Evolutionary conservation across 2,888 invertebrate species (phyloP).

Genomic region (Drosophila mulleri): DNA sequence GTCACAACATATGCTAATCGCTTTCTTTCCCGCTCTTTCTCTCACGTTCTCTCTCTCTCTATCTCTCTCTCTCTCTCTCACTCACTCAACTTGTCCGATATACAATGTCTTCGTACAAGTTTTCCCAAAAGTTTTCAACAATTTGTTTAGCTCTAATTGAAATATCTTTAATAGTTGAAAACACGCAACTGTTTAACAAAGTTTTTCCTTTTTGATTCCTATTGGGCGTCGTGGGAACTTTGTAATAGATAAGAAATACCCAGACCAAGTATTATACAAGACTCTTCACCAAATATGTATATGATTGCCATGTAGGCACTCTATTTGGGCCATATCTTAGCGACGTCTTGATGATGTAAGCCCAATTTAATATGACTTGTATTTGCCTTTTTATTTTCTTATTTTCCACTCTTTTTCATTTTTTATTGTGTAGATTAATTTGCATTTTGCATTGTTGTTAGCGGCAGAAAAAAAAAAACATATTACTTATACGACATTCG

Average conservation of each 20-base stretch:
- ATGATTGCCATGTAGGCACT: slow-evolving; percentile 19
- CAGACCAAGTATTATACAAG: slow-evolving; percentile 25
- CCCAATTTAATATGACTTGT: slow-evolving; percentile 47
- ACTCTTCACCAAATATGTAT: slow-evolving; percentile 15
- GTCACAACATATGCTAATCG: slow-evolving; percentile 50
- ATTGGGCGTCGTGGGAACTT: slow-evolving; percentile 46
- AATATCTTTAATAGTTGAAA: slow-evolving; percentile 53
- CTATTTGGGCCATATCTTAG: slow-evolving; percentile 27
- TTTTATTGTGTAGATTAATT: slow-evolving; percentile 53
- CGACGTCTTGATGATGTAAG: slow-evolving; percentile 54
- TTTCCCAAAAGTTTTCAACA: slow-evolving; percentile 33
- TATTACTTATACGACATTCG: slow-evolving; percentile 75
- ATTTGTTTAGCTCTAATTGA: slow-evolving; percentile 55
- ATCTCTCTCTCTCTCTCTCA: neutral
- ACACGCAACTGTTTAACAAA: slow-evolving; percentile 50
- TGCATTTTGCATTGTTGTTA: slow-evolving; percentile 70
- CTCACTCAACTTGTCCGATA: neutral
- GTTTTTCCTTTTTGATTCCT: slow-evolving; percentile 12
- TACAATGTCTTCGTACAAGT: neutral
- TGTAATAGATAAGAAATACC: neutral
- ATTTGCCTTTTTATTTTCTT: slow-evolving; percentile 21
- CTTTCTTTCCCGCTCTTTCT: neutral
- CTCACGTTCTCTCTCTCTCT: too few relatives aligned
- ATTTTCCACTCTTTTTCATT: slow-evolving; percentile 9
- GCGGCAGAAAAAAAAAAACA: slow-evolving; percentile 31